Conservation (phyloP, 2,888 invertebrate species). For the Mythimna ferrago region DNA sequence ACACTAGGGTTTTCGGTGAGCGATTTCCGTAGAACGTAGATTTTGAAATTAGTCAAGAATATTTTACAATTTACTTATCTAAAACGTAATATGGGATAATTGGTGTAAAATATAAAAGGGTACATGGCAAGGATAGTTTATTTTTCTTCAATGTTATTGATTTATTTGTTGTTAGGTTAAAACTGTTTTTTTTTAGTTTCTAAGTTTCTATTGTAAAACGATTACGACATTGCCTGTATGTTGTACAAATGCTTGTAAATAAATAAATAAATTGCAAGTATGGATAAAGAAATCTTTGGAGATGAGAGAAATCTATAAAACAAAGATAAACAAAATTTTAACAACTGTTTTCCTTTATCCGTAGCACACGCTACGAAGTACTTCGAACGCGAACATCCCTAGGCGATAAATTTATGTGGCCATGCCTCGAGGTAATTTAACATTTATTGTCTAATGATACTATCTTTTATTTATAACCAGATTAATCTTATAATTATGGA, state of each 20-base stretch:
- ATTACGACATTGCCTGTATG: no score
- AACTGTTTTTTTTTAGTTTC: no score
- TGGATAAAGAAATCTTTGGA: background rate
- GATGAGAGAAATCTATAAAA: background rate
- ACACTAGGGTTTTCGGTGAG: constrained; percentile 64
- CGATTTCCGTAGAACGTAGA: background rate
- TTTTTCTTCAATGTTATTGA: no score
- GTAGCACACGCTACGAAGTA: constrained; percentile 7
- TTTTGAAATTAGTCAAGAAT: background rate
- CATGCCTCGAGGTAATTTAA: constrained; percentile 32
- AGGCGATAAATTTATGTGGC: constrained; percentile 26
- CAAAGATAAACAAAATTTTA: background rate
- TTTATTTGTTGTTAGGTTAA: no score
- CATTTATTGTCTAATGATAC: constrained; percentile 29
- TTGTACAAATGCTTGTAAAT: no score
- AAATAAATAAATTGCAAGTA: no score
- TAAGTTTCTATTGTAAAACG: no score
- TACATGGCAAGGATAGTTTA: no score
- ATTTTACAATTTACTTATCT: background rate
- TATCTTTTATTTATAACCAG: constrained; percentile 35
- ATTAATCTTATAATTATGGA: constrained; percentile 40
- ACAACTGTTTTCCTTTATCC: constrained; percentile 6
- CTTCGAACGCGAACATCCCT: constrained; percentile 8
- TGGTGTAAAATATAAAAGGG: no score
- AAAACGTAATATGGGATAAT: no score